A percentile compares a stretch with the other conserved stretches of the same genome.
Conservation (phyloP, 2,797 vertebrate genomes). For the Cryptoprocta ferox region DNA sequence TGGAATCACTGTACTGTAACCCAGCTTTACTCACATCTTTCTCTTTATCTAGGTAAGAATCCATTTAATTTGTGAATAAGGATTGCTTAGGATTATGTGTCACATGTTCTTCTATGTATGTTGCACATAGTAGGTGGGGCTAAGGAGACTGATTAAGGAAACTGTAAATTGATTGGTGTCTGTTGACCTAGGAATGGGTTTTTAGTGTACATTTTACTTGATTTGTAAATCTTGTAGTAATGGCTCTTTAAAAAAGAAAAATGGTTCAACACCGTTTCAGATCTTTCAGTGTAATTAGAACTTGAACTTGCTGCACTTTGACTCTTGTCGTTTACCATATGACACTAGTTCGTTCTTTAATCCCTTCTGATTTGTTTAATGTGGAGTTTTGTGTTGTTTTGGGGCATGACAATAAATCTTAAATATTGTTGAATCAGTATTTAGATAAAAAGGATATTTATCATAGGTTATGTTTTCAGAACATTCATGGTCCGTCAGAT, state of each 20-base stretch:
- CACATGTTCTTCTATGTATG: background rate
- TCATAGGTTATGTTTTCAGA: slow-evolving; percentile 14
- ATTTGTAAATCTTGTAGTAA: background rate
- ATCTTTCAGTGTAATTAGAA: slow-evolving; percentile 32
- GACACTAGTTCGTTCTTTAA: background rate
- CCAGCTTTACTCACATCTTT: background rate
- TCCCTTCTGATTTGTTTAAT: slow-evolving; percentile 17
- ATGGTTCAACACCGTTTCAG: background rate
- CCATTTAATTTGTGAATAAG: background rate
- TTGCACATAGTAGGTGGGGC: background rate
- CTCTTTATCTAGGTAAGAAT: background rate
- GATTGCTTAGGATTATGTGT: background rate
- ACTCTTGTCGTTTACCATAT: background rate
- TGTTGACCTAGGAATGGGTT: background rate
- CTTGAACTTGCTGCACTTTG: background rate
- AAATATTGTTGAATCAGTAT: background rate
- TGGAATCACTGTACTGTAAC: background rate
- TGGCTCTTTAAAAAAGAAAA: slow-evolving; percentile 1
- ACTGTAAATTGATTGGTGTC: background rate
- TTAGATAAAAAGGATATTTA: slow-evolving; percentile 25
- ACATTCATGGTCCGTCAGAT: background rate
- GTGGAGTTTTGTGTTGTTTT: background rate
- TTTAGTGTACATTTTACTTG: background rate
- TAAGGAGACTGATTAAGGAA: background rate
- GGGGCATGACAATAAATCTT: background rate